Evolutionary conservation across 2,797 vertebrate genomes (phyloP), one percentile per base, ranked within the genome.

Genomic region (Fistularia tabacaria): DNA sequence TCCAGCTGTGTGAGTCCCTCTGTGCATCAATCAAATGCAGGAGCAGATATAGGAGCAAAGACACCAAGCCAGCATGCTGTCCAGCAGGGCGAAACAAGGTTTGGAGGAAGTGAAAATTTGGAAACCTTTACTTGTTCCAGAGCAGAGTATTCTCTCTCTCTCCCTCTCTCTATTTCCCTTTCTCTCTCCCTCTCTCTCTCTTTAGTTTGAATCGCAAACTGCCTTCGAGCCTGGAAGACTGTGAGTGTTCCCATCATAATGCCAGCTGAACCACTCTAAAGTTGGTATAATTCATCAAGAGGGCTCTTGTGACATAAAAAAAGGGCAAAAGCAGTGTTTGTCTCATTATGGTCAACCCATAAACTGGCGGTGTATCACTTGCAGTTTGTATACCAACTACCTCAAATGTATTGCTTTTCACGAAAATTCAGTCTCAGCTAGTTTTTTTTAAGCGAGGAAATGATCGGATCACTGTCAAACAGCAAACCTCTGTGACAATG

Each of bases 1-100:
- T 77, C 87, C 81, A 88, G 85, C 87, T 88, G 86, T 73, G 83
- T 49, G 59, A 71, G 61, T 81, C 84, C 78, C 75, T 38, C 25
- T 14, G 69, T 74, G 68, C 82, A 89, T 89, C 88, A 87, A 88
- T 91, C 89, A 89, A 76, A 69, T 65, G 55, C 41, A 68, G 59
- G 73, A 81, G 77, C 66, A 64, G 42, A 60, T 58, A 70, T n/a
- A 71, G 62, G 50, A 54, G 54, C 52, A 54, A 74, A 52, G 56
- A 53, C 62, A 57, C 62, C 66, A 14, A 59, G 46, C 38, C 59
- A 56, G 51, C 37, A 10, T 36, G 59, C 40, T 53, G 71, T 60
- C 65, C 74, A 54, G 55, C 41, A 46, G 38, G 40, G 46, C 53
- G 64, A 71, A 76, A 64, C 10, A 13, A 78, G 61, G 65, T 80